Base-by-base conservation (phyloP, 2,888 invertebrate species). In the Caenorhabditis sp. region DNA sequence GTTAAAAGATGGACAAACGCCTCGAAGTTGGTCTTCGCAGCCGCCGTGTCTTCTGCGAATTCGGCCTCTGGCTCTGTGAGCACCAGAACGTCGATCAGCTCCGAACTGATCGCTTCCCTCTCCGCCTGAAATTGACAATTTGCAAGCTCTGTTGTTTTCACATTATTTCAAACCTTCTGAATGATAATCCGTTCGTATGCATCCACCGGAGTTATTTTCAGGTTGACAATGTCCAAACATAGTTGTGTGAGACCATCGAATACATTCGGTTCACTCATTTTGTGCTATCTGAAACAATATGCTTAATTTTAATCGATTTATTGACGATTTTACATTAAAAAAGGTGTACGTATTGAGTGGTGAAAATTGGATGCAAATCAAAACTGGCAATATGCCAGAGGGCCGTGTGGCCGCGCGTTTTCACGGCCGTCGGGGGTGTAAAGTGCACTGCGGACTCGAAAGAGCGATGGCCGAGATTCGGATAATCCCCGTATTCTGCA, bases 41-140 rank as follows among this genome's bases (percentile, higher is more conserved):
- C 68, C 6, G 45, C 48, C 30, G 70, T 45, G 20, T 62, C 62
- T 6, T 55, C 58, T 5, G 56, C 70, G 15, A 70, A 46, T 32
- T 84, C 82, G 1, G 48, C 62, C 45, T 84, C 82, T n/a, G 80
- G 43, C 32, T 84, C 82, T 9, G 82, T 53, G 13, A 72, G 77
- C 15, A 79, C 70, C 5, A 86, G 74, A 15, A 83, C 79, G 63
- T 86, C 86, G 24, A 86, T 41, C 27, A 86, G 65, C 4, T 73
- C 43, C 8, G 84, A 84, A 39, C 72, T 50, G 6, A 53, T n/a
- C n/a, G n/a, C n/a, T n/a, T n/a, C n/a, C n/a, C n/a, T n/a, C n/a
- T n/a, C n/a, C n/a, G n/a, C n/a, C n/a, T n/a, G n/a, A n/a, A n/a
- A n/a, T n/a, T n/a, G n/a, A n/a, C n/a, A n/a, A n/a, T n/a, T n/a